Percentiles rank a stretch among this genome's conserved stretches.
phyloP scores from a whole-genome alignment of 2,113 vertebrate species.

The Orcinus orca region DNA sequence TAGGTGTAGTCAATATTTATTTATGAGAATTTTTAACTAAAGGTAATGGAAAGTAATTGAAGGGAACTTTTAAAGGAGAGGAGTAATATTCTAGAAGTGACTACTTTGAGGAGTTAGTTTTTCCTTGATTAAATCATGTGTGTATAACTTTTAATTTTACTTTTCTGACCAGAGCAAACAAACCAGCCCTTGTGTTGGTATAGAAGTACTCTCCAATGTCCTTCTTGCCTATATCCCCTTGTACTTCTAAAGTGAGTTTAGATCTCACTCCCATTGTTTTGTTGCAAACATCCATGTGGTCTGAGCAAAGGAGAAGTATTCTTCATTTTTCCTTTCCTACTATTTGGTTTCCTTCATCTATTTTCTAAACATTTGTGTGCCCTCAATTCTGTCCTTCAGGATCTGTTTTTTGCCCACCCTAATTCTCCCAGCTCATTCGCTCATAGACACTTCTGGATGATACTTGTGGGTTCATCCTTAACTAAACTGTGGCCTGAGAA shows the following conservation, averaged over 20 bases:
- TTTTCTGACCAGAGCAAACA: not conserved
- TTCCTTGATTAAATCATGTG: constrained; percentile 12
- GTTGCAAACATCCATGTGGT: not conserved
- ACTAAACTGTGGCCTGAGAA: not conserved
- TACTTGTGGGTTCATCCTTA: not conserved
- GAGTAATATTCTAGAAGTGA: constrained; percentile 33
- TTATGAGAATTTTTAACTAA: constrained; percentile 42
- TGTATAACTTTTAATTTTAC: not conserved
- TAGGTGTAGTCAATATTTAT: constrained; percentile 36
- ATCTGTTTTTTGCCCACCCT: not conserved
- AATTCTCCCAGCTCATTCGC: not conserved
- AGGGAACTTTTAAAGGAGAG: not conserved
- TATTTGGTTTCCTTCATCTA: not conserved
- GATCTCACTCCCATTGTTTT: not conserved
- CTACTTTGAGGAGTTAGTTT: not conserved
- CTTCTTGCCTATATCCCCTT: not conserved
- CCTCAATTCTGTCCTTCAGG: not conserved
- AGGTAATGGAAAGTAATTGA: constrained; percentile 17
- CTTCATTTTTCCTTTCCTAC: not conserved
- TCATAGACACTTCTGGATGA: not conserved
- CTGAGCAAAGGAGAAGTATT: not conserved
- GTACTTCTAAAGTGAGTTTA: not conserved
- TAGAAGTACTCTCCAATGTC: not conserved
- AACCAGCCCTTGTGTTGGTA: not conserved
- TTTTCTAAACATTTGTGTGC: not conserved